These are phyloP conservation scores for Euthynnus affinis DNA, from an alignment of 2,797 vertebrate genomes.

Conservation along the genomic window DNA sequence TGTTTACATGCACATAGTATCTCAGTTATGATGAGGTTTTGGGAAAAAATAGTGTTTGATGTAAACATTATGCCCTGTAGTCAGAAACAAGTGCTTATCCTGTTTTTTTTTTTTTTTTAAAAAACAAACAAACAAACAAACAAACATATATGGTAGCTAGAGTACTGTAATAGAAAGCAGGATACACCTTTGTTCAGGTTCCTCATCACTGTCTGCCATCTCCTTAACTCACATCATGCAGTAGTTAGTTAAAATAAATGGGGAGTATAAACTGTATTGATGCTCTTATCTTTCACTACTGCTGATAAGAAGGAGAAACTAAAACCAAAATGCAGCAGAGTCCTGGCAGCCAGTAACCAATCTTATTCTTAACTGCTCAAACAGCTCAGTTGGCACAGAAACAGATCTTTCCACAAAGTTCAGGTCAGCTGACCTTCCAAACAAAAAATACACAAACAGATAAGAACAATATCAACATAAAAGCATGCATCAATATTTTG, in stretches of 20 bases:
- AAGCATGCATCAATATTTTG: conserved; percentile 1
- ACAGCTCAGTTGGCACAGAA: conserved; percentile 21
- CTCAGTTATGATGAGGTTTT: background rate
- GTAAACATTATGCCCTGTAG: background rate
- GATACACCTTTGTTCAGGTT: background rate
- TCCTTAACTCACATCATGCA: background rate
- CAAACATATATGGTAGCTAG: background rate
- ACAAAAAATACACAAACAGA: background rate
- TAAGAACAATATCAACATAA: background rate
- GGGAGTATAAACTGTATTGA: conserved; percentile 11
- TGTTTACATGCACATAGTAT: background rate
- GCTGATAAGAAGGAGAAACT: conserved; percentile 40
- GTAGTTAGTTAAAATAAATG: conserved; percentile 1
- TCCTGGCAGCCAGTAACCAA: conserved; percentile 24
- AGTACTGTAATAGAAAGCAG: background rate
- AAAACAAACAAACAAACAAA: too few species aligned
- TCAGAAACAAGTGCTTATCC: background rate
- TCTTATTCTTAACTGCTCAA: conserved; percentile 28
- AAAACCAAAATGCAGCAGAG: conserved; percentile 16
- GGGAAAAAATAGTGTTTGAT: background rate
- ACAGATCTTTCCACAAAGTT: background rate
- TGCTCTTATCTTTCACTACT: conserved; percentile 24
- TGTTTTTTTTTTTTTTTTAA: background rate
- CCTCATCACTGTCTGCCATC: background rate
- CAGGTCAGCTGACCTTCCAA: background rate